Base-by-base conservation (phyloP, 2,888 invertebrate species). In the Mycalesis mineus region DNA sequence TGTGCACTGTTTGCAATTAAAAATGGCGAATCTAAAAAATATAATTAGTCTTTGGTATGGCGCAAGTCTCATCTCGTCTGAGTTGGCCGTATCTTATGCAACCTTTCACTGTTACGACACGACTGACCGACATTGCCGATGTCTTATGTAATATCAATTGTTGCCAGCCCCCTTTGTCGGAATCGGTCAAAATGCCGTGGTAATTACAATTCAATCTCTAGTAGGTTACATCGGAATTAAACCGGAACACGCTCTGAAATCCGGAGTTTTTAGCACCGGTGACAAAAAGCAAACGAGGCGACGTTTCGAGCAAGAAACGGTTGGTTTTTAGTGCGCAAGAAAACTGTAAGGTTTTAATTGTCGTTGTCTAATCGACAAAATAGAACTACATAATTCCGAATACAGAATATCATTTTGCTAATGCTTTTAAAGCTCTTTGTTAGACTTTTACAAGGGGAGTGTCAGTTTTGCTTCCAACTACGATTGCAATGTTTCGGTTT, bases 21-120 rank as follows among this genome's bases (percentile, higher is more conserved):
- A 22, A 11, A 17, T 48, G 55, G 39, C 41, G 31, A 39, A 41
- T 58, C 61, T 58, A 42, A 41, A 41, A n/a, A 6, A 31, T 42
- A 45, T 44, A 9, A 28, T 62, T 67, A 63, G 37, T 79, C 78
- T 74, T 57, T 74, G 74, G 9, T 60, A 65, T 82, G 77, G 72
- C 77, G 82, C 80, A 82, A 83, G 74, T 72, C 79, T 78, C 88
- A 88, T 88, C 88, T 88, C 82, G 72, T 74, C 69, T 74, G 77
- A 60, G 84, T 85, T 85, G 82, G 78, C 80, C 78, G 63, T 58
- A 58, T 62, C 65, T 77, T 88, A 84, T 78, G 87, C 81, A 88
- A 88, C 87, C 87, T 87, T 88, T 88, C 87, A 74, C 86, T 84
- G 62, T 88, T 87, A 80, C 84, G 73, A 81, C 84, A 88, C 75